phyloP scores from a whole-genome alignment of 2,113 vertebrate species.

The Eptatretus burgeri region DNA sequence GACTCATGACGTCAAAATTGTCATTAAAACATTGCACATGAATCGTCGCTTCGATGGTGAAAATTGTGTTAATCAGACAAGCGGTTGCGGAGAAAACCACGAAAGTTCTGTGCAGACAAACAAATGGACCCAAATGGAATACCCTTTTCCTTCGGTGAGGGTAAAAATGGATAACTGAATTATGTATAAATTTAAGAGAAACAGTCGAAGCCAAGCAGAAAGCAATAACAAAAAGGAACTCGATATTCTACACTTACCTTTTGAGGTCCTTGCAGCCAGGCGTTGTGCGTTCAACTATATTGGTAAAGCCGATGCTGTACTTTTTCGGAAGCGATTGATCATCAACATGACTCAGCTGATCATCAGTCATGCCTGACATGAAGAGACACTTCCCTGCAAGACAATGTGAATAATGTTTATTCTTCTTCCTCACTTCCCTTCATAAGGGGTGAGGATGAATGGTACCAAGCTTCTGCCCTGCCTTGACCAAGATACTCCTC shows the following conservation, averaged over 20 bases:
- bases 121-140: no score
- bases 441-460: no score
- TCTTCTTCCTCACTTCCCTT: no score
- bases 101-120: no score
- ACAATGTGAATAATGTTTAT: background rate
- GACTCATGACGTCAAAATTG: no score
- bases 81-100: no score
- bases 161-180: background rate
- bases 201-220: background rate
- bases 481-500: no score
- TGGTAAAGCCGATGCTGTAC: conserved; percentile 88
- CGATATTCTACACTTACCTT: conserved; percentile 20
- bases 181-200: background rate
- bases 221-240: background rate
- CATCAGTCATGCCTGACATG: conserved; percentile 66
- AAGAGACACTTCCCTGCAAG: conserved; percentile 86
- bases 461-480: no score
- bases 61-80: no score
- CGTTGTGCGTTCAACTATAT: conserved; percentile 83
- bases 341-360: conserved; percentile 57
- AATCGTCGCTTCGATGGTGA: no score
- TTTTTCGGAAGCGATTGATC: conserved; percentile 52
- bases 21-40: no score
- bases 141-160: no score
- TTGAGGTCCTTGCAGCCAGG: conserved; percentile 89